These are phyloP conservation scores for Carpatolechia fugitivella DNA, from an alignment of 2,888 invertebrate species.

Conservation along the genomic window DNA sequence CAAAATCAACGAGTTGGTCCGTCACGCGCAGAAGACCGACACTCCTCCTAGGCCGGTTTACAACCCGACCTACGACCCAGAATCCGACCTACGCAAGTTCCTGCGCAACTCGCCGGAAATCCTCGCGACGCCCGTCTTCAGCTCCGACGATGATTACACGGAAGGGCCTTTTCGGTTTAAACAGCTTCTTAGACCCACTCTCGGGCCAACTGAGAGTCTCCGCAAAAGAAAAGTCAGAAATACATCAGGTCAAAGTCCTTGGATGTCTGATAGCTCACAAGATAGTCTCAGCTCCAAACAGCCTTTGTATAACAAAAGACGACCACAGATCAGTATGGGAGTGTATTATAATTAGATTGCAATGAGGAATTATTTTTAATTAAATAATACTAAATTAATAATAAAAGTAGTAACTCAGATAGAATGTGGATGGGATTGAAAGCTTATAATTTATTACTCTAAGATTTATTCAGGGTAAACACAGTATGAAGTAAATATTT, in stretches of 20 bases:
- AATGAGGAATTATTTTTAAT: background rate
- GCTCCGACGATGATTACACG: slow-evolving; percentile 76
- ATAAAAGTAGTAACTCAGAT: too few species aligned
- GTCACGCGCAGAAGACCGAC: slow-evolving; percentile 56
- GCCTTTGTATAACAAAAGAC: slow-evolving; percentile 59
- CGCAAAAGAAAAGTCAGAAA: slow-evolving; percentile 80
- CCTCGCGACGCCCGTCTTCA: slow-evolving; percentile 66
- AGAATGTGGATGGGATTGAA: too few species aligned
- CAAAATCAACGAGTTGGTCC: slow-evolving; percentile 72
- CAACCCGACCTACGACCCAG: slow-evolving; percentile 62
- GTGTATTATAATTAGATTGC: slow-evolving; percentile 61
- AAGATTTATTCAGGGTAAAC: too few species aligned
- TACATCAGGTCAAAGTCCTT: slow-evolving; percentile 63
- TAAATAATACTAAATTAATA: too few species aligned
- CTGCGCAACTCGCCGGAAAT: slow-evolving; percentile 72
- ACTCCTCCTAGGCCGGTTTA: slow-evolving; percentile 53
- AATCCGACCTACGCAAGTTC: slow-evolving; percentile 68
- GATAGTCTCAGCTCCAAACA: slow-evolving; percentile 66
- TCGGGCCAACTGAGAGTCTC: slow-evolving; percentile 84
- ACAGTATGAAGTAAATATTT: too few species aligned
- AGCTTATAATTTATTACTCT: too few species aligned
- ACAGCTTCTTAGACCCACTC: slow-evolving; percentile 81
- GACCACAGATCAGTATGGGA: slow-evolving; percentile 74
- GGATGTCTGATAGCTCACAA: slow-evolving; percentile 73
- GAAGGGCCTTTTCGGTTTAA: slow-evolving; percentile 85